Evolutionary conservation across 2,113 vertebrate genomes (phyloP), one percentile per base, ranked within the genome.

Genomic region (Orycteropus afer): DNA sequence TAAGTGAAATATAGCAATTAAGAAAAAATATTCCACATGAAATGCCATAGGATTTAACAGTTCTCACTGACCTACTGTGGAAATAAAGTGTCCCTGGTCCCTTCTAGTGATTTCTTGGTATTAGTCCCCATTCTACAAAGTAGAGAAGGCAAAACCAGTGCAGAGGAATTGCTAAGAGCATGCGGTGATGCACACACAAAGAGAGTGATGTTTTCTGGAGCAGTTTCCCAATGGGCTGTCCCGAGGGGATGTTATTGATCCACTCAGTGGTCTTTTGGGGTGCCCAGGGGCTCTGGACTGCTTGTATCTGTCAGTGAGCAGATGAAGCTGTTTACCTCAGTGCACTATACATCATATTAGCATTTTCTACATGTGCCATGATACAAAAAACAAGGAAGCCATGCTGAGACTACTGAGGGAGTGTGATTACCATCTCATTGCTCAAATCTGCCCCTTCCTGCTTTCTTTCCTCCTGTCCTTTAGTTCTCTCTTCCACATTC

Each of bases 21-120:
- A 85, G 65, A n/a, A 85, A 90, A 89, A 92, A 87, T 85, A 55
- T 47, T 91, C 45, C 63, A 37, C 37, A 40, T 73, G 55, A 27
- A 65, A 80, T 76, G 9, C 18, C 11, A 47, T 79, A 59, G 69
- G 2, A 9, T 47, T 61, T 86, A 78, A 84, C 42, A 45, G 1
- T 49, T 53, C 71, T 92, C 34, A 69, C 22, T 65, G 86, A 17
- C n/a, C 90, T 34, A 63, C 23, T 84, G 7, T 88, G 53, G 7
- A 96, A 91, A 86, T 79, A 7, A 81, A 59, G n/a, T 71, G n/a
- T 63, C 8, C 22, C 45, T 47, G 34, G 4, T 27, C 18, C n/a
- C 71, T 88, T 7, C 69, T 86, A 95, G 53, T 42, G 23, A 45
- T 23, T 82, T 73, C 23, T 25, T 47, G 12, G 13, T 23, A 37